Conservation (phyloP, 2,797 vertebrate species). For the Trachurus trachurus region DNA sequence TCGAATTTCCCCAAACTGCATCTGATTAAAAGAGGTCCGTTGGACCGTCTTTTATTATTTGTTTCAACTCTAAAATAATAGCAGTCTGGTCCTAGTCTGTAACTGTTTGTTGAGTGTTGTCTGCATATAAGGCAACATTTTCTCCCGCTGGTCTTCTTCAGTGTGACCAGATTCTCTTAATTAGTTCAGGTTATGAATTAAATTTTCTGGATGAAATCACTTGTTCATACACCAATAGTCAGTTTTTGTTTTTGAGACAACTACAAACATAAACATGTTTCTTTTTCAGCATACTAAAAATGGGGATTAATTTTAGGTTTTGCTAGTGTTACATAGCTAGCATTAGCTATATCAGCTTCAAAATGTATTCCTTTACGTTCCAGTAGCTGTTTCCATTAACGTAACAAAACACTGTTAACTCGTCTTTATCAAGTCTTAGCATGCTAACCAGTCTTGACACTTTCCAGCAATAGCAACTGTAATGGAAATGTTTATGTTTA, state of each 20-base stretch:
- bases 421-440: too few relatives aligned
- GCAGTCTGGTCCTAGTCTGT: neutral
- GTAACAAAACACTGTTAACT: too few relatives aligned
- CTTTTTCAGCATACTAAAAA: neutral
- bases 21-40: neutral
- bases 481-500: too few relatives aligned
- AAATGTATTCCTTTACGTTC: too few relatives aligned
- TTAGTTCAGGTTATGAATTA: neutral
- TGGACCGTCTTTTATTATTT: neutral
- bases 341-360: too few relatives aligned
- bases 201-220: too few relatives aligned
- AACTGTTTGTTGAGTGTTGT: constrained; percentile 8
- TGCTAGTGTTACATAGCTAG: too few relatives aligned
- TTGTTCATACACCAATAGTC: neutral
- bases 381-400: too few relatives aligned
- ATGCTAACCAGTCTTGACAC: too few relatives aligned
- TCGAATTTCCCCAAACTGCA: neutral
- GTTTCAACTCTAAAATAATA: neutral
- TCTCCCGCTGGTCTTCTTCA: neutral
- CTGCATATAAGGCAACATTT: neutral
- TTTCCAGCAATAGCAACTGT: too few relatives aligned
- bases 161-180: constrained; percentile 4
- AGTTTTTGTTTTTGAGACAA: neutral
- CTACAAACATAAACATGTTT: neutral
- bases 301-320: too few relatives aligned